Conservation (phyloP, 2,888 invertebrate genomes). For the Cosmopolites sordidus region DNA sequence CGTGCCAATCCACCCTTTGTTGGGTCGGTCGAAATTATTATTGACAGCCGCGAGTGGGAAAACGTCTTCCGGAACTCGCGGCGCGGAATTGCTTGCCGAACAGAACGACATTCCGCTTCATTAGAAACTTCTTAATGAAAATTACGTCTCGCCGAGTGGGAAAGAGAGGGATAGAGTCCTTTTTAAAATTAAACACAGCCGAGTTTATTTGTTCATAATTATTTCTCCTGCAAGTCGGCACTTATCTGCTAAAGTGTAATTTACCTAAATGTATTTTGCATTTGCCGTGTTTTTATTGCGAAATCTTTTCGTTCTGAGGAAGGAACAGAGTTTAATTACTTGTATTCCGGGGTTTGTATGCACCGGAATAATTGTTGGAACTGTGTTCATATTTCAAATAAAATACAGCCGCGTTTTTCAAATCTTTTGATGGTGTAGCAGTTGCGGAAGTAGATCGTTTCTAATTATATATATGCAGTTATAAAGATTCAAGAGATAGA, state of each 20-base stretch:
- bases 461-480: too few relatives aligned
- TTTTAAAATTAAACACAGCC: slow-evolving; percentile 11
- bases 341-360: neutral
- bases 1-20: too few relatives aligned
- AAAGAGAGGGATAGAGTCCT: slow-evolving; percentile 3
- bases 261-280: slow-evolving; percentile 20
- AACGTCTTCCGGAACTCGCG: neutral
- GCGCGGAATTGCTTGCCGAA: neutral
- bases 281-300: slow-evolving; percentile 12
- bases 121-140: slow-evolving; percentile 11
- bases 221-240: slow-evolving; percentile 9
- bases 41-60: neutral
- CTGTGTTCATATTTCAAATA: too few relatives aligned
- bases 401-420: too few relatives aligned
- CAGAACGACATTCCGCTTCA: slow-evolving; percentile 4
- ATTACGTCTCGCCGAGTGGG: slow-evolving; percentile 3
- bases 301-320: slow-evolving; percentile 4
- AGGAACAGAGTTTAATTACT: neutral
- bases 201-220: slow-evolving; percentile 20
- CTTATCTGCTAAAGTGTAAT: slow-evolving; percentile 13
- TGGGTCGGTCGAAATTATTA: too few relatives aligned
- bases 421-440: too few relatives aligned
- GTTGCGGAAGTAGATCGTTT: too few relatives aligned
- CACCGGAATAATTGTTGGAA: too few relatives aligned
- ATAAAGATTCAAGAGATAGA: too few relatives aligned